Conservation (phyloP, 92 coral and sea anemone genomes). For the Zoanthus gigantus region DNA sequence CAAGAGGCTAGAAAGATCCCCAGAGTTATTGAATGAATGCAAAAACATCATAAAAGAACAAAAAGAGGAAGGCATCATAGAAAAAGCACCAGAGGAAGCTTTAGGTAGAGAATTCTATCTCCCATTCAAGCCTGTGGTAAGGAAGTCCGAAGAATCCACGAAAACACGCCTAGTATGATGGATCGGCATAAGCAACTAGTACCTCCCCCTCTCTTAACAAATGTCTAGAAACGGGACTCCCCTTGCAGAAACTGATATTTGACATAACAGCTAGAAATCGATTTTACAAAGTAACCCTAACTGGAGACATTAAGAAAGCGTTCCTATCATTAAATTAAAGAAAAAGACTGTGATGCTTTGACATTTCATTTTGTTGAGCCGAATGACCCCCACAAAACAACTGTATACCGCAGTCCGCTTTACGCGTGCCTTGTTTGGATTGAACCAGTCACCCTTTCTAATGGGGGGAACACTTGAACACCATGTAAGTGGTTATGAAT, state of each 20-base stretch:
- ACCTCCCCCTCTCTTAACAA: background rate
- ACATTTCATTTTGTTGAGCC: background rate
- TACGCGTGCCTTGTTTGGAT: background rate
- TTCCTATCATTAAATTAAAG: background rate
- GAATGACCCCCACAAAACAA: background rate
- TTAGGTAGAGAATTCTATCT: constrained; percentile 37
- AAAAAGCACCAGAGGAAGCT: constrained; percentile 35
- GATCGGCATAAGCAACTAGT: constrained; percentile 14
- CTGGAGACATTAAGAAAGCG: constrained; percentile 9
- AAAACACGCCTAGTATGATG: constrained; percentile 1
- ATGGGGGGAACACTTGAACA: background rate
- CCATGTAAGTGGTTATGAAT: background rate
- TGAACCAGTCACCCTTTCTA: background rate
- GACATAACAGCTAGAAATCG: constrained; percentile 10
- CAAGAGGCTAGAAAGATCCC: constrained; percentile 17
- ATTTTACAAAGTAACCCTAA: background rate
- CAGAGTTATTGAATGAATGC: constrained; percentile 3
- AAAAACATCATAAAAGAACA: no score
- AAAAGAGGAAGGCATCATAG: constrained; percentile 27
- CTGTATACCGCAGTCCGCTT: background rate
- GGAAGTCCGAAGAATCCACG: background rate
- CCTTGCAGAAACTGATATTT: background rate
- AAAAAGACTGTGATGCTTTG: background rate
- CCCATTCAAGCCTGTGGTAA: constrained; percentile 40
- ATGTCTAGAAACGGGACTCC: constrained; percentile 14